Conservation (phyloP, 2,797 vertebrate genomes). For the Sus cebifrons region DNA sequence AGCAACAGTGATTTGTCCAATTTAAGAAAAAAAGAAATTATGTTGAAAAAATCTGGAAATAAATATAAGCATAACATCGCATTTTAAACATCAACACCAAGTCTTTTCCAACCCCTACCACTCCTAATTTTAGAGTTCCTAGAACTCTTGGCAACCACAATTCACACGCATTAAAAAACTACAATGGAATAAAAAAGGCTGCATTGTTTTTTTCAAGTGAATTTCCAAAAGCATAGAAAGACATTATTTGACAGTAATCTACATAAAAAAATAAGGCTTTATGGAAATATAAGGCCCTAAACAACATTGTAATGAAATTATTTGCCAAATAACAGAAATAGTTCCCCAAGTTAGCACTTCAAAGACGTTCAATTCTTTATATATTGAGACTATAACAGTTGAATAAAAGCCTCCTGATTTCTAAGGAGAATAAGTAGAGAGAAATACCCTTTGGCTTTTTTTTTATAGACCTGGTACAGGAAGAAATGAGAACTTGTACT, state of each 20-base stretch:
- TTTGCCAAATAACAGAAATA: conserved; percentile 53
- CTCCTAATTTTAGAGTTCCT: background rate
- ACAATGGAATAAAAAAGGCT: background rate
- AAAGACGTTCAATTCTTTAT: conserved; percentile 14
- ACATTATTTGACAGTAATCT: background rate
- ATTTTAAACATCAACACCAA: background rate
- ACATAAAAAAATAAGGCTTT: background rate
- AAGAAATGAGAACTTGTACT: background rate
- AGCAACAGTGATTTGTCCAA: conserved; percentile 7
- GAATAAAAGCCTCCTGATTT: conserved; percentile 16
- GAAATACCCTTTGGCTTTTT: background rate
- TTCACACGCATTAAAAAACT: background rate
- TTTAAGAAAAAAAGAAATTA: conserved; percentile 2
- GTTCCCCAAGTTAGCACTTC: background rate
- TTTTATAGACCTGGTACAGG: background rate
- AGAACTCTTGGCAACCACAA: background rate
- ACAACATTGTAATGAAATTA: background rate
- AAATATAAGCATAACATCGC: background rate
- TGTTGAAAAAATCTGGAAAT: conserved; percentile 20
- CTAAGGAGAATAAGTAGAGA: background rate
- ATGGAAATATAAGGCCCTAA: background rate
- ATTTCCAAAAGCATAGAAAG: background rate
- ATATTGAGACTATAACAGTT: background rate
- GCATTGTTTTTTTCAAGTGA: background rate
- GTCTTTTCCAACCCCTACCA: background rate